phyloP scores from a whole-genome alignment of 2,888 invertebrate genomes.

The Campoletis raptor region DNA sequence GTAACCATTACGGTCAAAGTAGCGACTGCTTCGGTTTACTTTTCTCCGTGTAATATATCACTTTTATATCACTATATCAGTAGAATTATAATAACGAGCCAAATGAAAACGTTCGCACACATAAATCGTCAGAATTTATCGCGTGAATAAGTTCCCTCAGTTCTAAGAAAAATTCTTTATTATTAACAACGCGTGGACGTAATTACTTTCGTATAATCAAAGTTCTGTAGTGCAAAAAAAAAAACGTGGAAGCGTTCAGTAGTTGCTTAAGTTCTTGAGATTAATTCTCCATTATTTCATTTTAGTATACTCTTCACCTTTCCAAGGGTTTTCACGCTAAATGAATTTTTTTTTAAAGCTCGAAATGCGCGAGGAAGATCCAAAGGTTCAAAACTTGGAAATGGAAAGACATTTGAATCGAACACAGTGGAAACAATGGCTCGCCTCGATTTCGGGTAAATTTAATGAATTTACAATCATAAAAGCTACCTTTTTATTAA shows the following conservation, averaged over 20 bases:
- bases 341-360: constrained; percentile 70
- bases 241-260: not conserved
- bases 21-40: too few relatives aligned
- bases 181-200: not conserved
- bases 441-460: constrained; percentile 82
- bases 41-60: too few relatives aligned
- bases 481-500: not conserved
- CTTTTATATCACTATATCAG: too few relatives aligned
- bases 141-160: not conserved
- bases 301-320: not conserved
- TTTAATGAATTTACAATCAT: not conserved
- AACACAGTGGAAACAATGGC: constrained; percentile 82
- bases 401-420: constrained; percentile 68
- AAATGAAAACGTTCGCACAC: not conserved
- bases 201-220: not conserved
- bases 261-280: not conserved
- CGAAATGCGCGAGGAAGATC: constrained; percentile 68
- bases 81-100: too few relatives aligned
- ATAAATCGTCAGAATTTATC: not conserved
- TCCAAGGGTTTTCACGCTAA: not conserved
- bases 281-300: not conserved
- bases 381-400: constrained; percentile 65
- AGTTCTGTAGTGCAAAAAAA: not conserved
- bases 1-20: too few relatives aligned
- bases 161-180: not conserved